phyloP scores from a whole-genome alignment of 1,140 invertebrate species.

The Bombus waltoni region DNA sequence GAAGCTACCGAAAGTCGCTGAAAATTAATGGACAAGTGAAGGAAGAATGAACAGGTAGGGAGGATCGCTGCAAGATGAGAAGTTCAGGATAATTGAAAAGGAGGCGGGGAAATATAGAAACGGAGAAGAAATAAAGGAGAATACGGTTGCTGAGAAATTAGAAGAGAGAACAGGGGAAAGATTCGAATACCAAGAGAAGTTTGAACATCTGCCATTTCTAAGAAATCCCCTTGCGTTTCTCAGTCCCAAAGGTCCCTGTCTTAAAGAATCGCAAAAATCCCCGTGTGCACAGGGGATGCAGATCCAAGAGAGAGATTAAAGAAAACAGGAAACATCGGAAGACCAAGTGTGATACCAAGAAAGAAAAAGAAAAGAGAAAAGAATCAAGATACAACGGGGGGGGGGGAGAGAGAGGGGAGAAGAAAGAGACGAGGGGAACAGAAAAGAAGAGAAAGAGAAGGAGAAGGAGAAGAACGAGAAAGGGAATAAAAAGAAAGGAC shows the following conservation, averaged over 20 bases:
- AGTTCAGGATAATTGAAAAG: no score
- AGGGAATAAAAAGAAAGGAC: conserved; percentile 60
- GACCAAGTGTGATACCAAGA: background rate
- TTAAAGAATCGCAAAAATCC: background rate
- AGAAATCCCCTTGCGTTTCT: background rate
- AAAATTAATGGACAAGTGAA: background rate
- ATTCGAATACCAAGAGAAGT: background rate
- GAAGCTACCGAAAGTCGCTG: no score
- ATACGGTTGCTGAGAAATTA: background rate
- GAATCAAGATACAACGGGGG: conserved; percentile 8
- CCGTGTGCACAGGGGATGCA: background rate
- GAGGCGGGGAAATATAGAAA: background rate
- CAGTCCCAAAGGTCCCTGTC: background rate
- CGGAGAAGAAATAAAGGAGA: background rate
- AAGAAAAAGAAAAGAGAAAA: conserved; percentile 42
- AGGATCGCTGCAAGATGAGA: background rate
- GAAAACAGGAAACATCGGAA: conserved; percentile 7
- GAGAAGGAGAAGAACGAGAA: conserved; percentile 53
- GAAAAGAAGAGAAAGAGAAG: conserved; percentile 6
- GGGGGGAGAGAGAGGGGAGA: conserved; percentile 15
- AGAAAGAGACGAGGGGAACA: background rate
- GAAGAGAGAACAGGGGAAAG: no score
- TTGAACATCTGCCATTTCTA: background rate
- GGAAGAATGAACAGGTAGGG: rapidly evolving
- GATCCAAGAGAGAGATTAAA: conserved; percentile 19